phyloP scores from a whole-genome alignment of 2,113 vertebrate species.

The Pampusana beccarii region DNA sequence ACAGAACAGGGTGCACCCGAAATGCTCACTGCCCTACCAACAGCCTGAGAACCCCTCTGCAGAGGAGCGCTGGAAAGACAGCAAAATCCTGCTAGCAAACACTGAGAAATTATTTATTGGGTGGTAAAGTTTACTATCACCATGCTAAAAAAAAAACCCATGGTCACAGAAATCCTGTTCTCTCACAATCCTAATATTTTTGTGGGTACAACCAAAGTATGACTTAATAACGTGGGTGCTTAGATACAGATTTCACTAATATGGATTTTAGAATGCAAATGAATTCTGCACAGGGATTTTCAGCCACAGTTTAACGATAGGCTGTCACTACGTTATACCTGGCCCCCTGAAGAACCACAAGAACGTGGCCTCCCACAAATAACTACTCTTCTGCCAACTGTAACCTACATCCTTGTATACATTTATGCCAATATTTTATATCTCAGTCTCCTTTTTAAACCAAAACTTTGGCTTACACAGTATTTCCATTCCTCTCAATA shows the following conservation, averaged over 20 bases:
- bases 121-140: neutral
- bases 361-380: neutral
- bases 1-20: neutral
- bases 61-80: neutral
- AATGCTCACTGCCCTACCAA: neutral
- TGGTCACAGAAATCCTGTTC: neutral
- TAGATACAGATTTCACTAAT: neutral
- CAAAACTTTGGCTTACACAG: neutral
- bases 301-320: neutral
- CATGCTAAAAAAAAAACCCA: neutral
- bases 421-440: neutral
- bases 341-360: neutral
- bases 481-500: neutral
- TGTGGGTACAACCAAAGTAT: neutral
- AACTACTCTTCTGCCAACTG: neutral
- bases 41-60: neutral
- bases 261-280: neutral
- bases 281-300: neutral
- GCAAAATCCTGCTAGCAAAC: neutral
- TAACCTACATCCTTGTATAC: neutral
- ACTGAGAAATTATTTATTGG: neutral
- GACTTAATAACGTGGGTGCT: neutral
- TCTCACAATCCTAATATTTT: neutral
- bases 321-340: neutral
- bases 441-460: neutral